phyloP scores from a whole-genome alignment of 2,888 invertebrate species.

The Ariolimax columbianus region DNA sequence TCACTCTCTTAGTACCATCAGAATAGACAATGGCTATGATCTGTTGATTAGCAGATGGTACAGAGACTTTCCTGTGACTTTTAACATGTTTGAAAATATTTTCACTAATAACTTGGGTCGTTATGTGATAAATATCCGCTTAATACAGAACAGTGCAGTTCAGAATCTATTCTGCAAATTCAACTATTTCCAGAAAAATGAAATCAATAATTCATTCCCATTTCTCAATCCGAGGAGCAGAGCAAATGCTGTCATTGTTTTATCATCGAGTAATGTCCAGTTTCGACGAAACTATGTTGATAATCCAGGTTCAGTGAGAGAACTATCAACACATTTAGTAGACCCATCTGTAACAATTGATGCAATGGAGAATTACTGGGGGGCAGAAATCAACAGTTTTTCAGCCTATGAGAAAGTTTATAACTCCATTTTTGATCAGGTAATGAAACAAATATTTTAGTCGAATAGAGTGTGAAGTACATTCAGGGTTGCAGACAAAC shows the following conservation, averaged over 20 bases:
- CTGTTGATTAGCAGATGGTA: conserved; percentile 75
- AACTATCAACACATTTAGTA: conserved; percentile 95
- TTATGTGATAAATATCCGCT: conserved; percentile 91
- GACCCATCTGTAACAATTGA: conserved; percentile 96
- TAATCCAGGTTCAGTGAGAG: conserved; percentile 93
- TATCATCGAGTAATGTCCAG: conserved; percentile 93
- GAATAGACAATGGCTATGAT: conserved; percentile 86
- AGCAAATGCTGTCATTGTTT: conserved; percentile 94
- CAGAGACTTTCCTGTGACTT: conserved; percentile 71
- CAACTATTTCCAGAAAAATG: conserved; percentile 92
- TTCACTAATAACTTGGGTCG: conserved; percentile 92
- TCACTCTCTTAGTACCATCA: conserved; percentile 89
- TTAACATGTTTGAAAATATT: conserved; percentile 83
- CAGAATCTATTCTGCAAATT: conserved; percentile 91
- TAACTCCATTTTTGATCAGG: conserved; percentile 72
- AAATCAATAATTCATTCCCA: conserved; percentile 90
- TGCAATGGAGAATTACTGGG: conserved; percentile 96
- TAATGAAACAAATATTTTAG: not conserved
- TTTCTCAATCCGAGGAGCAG: conserved; percentile 91
- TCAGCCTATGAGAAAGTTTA: conserved; percentile 63
- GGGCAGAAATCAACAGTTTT: conserved; percentile 77
- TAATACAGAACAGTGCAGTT: conserved; percentile 90
- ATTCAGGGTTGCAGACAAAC: too few relatives aligned
- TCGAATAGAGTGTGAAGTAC: too few relatives aligned
- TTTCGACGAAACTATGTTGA: conserved; percentile 91